Percentiles rank a stretch among this genome's conserved stretches.
Evolutionary conservation across 2,797 vertebrate species (phyloP).

Genomic region (Capromys pilorides): DNA sequence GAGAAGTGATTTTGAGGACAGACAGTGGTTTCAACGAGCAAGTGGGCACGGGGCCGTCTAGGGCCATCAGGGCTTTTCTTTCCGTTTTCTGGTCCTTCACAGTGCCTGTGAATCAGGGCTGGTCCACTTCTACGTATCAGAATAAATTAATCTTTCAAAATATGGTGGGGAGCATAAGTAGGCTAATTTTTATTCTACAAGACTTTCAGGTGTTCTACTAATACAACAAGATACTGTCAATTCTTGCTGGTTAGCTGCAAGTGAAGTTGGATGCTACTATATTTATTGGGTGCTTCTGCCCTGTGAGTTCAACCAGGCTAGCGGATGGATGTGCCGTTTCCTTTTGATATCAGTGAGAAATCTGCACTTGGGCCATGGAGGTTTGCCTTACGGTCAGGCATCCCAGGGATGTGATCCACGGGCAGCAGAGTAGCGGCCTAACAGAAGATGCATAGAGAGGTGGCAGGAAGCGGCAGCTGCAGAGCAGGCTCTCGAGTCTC

Average conservation of each 20-base stretch:
- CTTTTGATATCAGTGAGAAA: not conserved
- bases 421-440: not conserved
- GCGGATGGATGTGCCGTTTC: not conserved
- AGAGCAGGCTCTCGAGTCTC: not conserved
- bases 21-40: not conserved
- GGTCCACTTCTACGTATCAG: not conserved
- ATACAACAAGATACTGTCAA: not conserved
- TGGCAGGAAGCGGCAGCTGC: not conserved
- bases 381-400: not conserved
- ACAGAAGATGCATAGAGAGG: not conserved
- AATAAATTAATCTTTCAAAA: constrained; percentile 25
- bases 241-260: not conserved
- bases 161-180: not conserved
- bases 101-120: not conserved
- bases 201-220: not conserved
- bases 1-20: not conserved
- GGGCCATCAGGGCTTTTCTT: not conserved
- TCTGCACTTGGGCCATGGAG: not conserved
- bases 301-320: not conserved
- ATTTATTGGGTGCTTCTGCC: not conserved
- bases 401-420: not conserved
- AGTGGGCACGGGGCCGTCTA: not conserved
- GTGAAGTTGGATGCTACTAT: not conserved
- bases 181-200: not conserved
- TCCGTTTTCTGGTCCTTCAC: not conserved